A percentile compares a stretch with the other conserved stretches of the same genome.
Evolutionary conservation across 2,113 vertebrate species (phyloP).

Genomic region (Pseudorhombus dupliciocellatus): DNA sequence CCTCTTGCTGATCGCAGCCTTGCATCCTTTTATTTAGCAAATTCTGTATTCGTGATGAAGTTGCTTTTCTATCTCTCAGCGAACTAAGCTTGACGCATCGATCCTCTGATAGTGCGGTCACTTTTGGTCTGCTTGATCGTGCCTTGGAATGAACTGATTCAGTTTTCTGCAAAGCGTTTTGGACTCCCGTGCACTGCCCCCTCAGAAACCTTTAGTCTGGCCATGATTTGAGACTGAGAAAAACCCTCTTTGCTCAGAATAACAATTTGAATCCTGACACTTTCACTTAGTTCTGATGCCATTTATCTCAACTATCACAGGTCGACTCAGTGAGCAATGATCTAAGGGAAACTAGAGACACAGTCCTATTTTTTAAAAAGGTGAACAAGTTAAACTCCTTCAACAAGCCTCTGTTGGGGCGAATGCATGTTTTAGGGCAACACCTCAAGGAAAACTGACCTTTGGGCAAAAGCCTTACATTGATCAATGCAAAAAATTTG

Average conservation of each 20-base stretch:
- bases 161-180: conserved; percentile 9
- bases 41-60: not conserved
- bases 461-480: too few relatives aligned
- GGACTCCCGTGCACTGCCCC: not conserved
- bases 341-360: not conserved
- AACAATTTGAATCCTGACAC: not conserved
- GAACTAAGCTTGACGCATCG: conserved; percentile 1
- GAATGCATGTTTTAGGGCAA: not conserved
- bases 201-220: not conserved
- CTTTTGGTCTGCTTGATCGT: not conserved
- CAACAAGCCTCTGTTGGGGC: not conserved
- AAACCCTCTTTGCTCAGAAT: not conserved
- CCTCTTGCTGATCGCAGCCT: not conserved
- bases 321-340: not conserved
- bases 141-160: conserved; percentile 1
- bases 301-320: not conserved
- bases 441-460: not conserved
- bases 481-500: too few relatives aligned
- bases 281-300: not conserved
- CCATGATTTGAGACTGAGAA: not conserved
- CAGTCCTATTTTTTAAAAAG: not conserved
- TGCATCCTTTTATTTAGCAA: not conserved
- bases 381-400: not conserved
- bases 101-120: not conserved
- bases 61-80: not conserved